Base-by-base conservation (phyloP, 2,888 invertebrate genomes). In the Sesia apiformis region DNA sequence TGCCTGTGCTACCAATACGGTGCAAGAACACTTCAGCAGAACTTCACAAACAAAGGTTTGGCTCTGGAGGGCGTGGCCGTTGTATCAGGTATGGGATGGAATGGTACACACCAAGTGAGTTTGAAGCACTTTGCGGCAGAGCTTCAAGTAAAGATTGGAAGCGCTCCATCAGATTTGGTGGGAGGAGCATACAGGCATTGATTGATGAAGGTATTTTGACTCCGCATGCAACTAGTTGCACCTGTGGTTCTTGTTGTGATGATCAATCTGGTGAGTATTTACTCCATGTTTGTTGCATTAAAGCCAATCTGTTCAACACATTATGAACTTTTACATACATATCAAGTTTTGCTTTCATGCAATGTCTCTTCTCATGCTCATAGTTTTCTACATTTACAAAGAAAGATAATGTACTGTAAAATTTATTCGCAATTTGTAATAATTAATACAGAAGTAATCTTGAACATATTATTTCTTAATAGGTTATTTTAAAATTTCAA, bases 131-230 rank as follows among this genome's bases (percentile, higher is more conserved):
- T 1, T 97, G 97, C 78, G 98, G 98, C 0, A 91, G 98, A 65
- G 97, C 96, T 0, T 97, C 97, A 0, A 97, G 97, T 74, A 98
- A 98, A 81, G 98, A 98, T 81, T 98, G 98, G 98, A 98, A 98
- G 77, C 90, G 98, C 57, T 98, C 97, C 64, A 98, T 98, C 63
- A 91, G 97, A 63, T 97, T 96, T 82, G 97, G 97, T 39, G 98
- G 98, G 0, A 91, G 97, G 63, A 97, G 97, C 67, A 91, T 98
- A 53, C 97, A 97, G 76, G 96, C 96, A 8, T 85, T 98, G 55
- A 97, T 98, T 57, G 97, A 98, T 72, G 97, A 97, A 79, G 96
- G 96, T 40, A 93, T 97, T 60, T 90, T 98, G 46, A 93, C 95
- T 58, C 98, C 98, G 1, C 98, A 98, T 81, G 98, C 98, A 5